Conservation (phyloP, 2,797 vertebrate species). For the Esox lucius region DNA sequence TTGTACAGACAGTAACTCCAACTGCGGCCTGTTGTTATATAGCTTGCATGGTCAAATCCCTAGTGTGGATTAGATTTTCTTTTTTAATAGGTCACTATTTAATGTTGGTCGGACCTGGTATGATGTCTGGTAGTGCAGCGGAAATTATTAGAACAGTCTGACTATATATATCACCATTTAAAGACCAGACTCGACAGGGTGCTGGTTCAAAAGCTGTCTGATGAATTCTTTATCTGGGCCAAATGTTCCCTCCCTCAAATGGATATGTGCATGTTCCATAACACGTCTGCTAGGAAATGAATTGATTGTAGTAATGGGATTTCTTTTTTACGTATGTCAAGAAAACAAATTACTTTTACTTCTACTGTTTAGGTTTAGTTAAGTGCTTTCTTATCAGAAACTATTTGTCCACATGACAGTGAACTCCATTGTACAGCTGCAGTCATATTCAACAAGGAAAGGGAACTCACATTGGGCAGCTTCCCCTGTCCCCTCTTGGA, state of each 20-base stretch:
- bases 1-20: too few species aligned
- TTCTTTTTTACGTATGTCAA: background rate
- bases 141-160: too few species aligned
- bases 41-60: too few species aligned
- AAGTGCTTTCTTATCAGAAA: background rate
- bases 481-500: constrained; percentile 75
- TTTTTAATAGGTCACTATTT: too few species aligned
- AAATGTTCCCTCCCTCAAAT: constrained; percentile 1
- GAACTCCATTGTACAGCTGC: background rate
- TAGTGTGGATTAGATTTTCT: too few species aligned
- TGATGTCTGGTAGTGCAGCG: too few species aligned
- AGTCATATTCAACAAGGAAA: background rate
- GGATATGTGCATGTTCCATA: constrained; percentile 3
- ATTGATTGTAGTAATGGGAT: background rate
- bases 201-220: background rate
- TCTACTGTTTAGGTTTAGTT: too few species aligned
- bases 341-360: background rate
- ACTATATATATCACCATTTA: background rate
- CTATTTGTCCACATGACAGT: background rate
- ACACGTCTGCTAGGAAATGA: background rate
- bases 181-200: background rate
- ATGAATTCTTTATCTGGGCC: background rate
- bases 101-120: too few species aligned
- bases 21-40: too few species aligned
- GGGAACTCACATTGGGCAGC: constrained; percentile 80